Base-by-base conservation (phyloP, 2,888 invertebrate species). In the Resseliella maxima region DNA sequence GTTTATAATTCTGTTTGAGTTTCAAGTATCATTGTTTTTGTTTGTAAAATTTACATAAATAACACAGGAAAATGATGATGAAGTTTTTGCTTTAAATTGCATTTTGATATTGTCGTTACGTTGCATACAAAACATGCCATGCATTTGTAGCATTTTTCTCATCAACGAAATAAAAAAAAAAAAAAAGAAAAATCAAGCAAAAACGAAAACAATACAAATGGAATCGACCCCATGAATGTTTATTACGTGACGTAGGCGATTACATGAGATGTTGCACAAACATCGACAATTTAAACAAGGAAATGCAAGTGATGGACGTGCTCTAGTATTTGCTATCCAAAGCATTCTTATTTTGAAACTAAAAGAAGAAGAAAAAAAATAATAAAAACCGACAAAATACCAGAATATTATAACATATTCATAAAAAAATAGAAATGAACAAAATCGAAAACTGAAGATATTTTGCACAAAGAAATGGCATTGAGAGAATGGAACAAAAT, bases 241-340 rank as follows among this genome's bases (percentile, higher is more conserved):
- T 72, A 15, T 72, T 72, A 72, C 72, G 72, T 72, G 72, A 72
- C 31, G 72, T 72, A 72, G 31, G 15, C 72, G 72, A 72, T 72
- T 72, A 72, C 72, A 72, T 72, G 31, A 72, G 31, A 72, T 31
- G 31, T 72, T 72, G 72, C 72, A 72, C 72, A 72, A 72, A 72
- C 72, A 72, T 72, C 31, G 31, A 31, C 72, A 72, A 72, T 72
- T 24, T 27, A 72, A 27, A 35, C 31, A 18, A 1, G 72, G 72
- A 72, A 72, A 72, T 72, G 31, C 72, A 72, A 72, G 27, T 72
- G 72, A 72, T 72, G 72, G 72, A 72, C 72, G 72, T 72, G 72
- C n/a, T 72, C 24, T n/a, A 6, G 59, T 59, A 24, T 10, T 15
- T 24, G 3, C 24, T 24, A 2, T 35, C 15, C 31, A 31, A 31